These are phyloP conservation scores for Zingel zingel DNA, from an alignment of 2,113 vertebrate genomes.

Conservation along the genomic window DNA sequence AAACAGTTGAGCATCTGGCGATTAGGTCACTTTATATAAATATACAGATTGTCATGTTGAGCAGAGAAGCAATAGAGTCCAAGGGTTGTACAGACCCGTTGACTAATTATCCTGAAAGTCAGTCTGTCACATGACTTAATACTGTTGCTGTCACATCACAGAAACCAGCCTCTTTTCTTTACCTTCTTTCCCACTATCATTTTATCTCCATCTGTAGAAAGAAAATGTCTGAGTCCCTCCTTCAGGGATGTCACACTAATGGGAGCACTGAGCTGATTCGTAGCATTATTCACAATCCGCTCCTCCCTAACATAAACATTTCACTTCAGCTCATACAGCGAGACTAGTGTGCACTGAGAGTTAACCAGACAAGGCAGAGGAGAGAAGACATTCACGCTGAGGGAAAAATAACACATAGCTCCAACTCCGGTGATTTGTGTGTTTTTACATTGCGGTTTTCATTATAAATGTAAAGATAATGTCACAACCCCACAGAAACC, in stretches of 20 bases:
- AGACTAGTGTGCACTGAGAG: not conserved
- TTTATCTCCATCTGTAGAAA: conserved; percentile 9
- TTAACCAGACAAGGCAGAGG: conserved; percentile 11
- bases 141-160: not conserved
- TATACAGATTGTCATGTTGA: conserved; percentile 12
- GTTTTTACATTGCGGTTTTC: not conserved
- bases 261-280: conserved; percentile 44
- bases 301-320: conserved; percentile 59
- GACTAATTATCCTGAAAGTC: not conserved
- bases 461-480: not conserved
- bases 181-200: not conserved
- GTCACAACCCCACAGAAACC: not conserved
- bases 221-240: conserved; percentile 6
- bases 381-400: not conserved
- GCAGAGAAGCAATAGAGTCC: not conserved
- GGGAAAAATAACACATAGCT: not conserved
- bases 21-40: not conserved
- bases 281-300: conserved; percentile 37
- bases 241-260: conserved; percentile 42
- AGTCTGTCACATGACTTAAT: not conserved
- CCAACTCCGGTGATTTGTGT: not conserved
- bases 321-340: conserved; percentile 3
- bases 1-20: not conserved
- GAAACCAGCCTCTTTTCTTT: not conserved
- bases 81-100: not conserved